Base-by-base conservation (phyloP, 2,888 invertebrate species). In the Lucinisca nassula region DNA sequence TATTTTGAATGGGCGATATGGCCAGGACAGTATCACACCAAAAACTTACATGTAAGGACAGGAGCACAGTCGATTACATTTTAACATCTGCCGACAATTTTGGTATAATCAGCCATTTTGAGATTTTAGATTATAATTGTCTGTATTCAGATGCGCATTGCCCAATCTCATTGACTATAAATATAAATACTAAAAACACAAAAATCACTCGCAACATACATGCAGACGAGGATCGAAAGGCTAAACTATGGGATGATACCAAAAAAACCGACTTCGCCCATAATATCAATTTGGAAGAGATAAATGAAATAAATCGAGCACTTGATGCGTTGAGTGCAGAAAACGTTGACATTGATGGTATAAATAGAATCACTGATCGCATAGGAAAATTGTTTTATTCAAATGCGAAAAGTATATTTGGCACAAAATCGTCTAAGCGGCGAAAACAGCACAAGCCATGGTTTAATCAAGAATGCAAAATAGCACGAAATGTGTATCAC, bases 11-110 rank as follows among this genome's bases (percentile, higher is more conserved):
- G 76, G 76, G 0, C 51, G 76, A 77, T 30, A 55, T 35, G 58
- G 37, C 4, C 0, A 1, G 4, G 49, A 49, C 49, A 32, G 12
- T 30, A 12, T 30, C 0, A 37, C 21, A 37, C 3, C 49, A 17
- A 35, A n/a, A 55, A 55, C n/a, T 4, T 55, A 55, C 55, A 55
- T 55, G 55, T 55, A 55, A 55, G 21, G n/a, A 55, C 1, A 77
- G 24, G n/a, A 77, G 76, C 21, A 55, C 76, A 24, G 30, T 77
- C 21, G 76, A 77, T 37, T 77, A 51, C n/a, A 55, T 77, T 58
- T 14, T 77, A 40, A 8, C 27, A n/a, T n/a, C 58, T 0, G 37
- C 37, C 4, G 1, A 58, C 37, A n/a, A n/a, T 8, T 51, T 55
- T 55, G 37, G 35, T 2, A n/a, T 58, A 8, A 58, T 77, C 3